Percentiles rank a stretch among this genome's conserved stretches.
phyloP scores from a whole-genome alignment of 2,113 vertebrate species.

The chimpanzee (Pan troglodytes) region NHGRI_mPanTro3-v2.1_pri NC_072416.2:53083001-53083500 shows the following conservation, averaged over 20 bases:
- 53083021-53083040: fast-evolving
- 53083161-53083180: neutral
- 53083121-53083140: neutral
- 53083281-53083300: neutral
- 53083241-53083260: neutral
- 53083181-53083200: neutral
- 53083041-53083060: neutral
- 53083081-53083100: neutral
- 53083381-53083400: neutral
- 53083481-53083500: neutral
- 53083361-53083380: neutral
- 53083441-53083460: too few relatives aligned
- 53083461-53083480: neutral
- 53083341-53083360: neutral
- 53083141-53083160: neutral
- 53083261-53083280: neutral
- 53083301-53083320: neutral
- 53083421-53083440: neutral
- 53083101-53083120: neutral
- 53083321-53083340: neutral
- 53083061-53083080: too few relatives aligned
- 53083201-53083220: too few relatives aligned
- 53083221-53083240: neutral
- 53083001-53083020: neutral
- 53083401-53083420: neutral